Evolutionary conservation across 2,797 vertebrate species (phyloP).

Genomic region (Pantherophis vulpinus): DNA sequence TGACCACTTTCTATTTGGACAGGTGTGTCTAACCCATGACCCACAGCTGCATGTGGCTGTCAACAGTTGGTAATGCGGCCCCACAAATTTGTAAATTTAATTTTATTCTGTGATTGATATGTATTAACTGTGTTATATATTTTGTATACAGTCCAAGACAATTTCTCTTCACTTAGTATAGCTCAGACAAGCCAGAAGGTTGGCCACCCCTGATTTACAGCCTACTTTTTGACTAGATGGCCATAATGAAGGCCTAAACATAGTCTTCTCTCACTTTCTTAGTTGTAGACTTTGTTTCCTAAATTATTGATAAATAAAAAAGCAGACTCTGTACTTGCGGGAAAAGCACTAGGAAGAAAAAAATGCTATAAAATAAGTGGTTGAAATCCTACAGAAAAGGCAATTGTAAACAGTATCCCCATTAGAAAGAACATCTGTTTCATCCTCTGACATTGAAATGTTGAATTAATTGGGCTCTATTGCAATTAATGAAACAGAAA

Average conservation of each 20-base stretch:
- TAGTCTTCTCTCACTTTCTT: not conserved
- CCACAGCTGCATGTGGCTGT: not conserved
- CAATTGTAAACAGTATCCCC: not conserved
- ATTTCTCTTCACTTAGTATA: not conserved
- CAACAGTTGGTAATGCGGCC: not conserved
- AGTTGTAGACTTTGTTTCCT: not conserved
- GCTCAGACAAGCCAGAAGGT: not conserved
- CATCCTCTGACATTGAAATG: not conserved
- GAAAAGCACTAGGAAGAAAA: not conserved
- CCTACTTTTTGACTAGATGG: not conserved
- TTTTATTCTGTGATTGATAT: not conserved
- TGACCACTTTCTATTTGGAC: not conserved
- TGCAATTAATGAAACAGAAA: not conserved
- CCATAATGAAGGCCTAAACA: not conserved
- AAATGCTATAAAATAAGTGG: not conserved
- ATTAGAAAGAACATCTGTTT: not conserved
- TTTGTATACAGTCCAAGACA: not conserved
- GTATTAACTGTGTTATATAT: not conserved
- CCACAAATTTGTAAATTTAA: not conserved
- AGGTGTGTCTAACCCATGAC: not conserved
- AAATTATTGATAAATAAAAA: not conserved
- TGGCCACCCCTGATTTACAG: not conserved
- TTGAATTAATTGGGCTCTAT: not conserved
- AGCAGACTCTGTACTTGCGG: not conserved
- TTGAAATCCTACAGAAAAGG: not conserved